Base-by-base conservation (phyloP, 2,113 vertebrate genomes). In the Coturnix japonica region DNA sequence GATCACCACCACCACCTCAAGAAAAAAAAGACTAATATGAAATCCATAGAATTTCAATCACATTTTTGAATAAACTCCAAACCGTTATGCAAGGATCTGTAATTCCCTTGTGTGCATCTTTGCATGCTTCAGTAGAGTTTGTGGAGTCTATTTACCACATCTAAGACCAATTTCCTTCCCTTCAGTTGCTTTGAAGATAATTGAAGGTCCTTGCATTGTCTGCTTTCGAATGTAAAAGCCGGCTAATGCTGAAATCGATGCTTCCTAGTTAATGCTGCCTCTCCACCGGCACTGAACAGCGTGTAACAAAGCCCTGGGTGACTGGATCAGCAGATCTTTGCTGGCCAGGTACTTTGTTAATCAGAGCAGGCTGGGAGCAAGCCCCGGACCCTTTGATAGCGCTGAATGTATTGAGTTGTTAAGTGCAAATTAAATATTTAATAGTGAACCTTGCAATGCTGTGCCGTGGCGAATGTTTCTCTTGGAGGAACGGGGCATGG, bases 161-260 rank as follows among this genome's bases (percentile, higher is more conserved):
- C 97, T 97, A 97, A 98, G 97, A 96, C 97, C 97, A 97, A 98
- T 98, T 97, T 97, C 98, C 97, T 96, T 97, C 96, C 96, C 96
- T 98, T 97, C 95, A 81, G 95, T 93, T 91, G 97, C 98, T 98
- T 97, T 97, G 97, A 98, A 97, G 97, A 97, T 97, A 98, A 98
- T 97, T 98, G 97, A 97, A 97, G 97, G 86, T 94, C 96, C 96
- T 95, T 87, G 95, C 96, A 91, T 97, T 96, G 94, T 98, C 97
- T 98, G 97, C 95, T 96, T 97, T 94, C 56, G 78, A 96, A 97
- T 95, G 97, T 96, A 97, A 97, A 95, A 97, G 97, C 95, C 49
- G 73, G 92, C 97, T 97, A 97, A 97, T 96, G 97, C 96, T n/a
- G 81, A 94, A 96, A 98, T 98, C 97, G 80, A 98, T 97, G 97